phyloP scores from a whole-genome alignment of 2,888 invertebrate species.

The Oligia latruncula region DNA sequence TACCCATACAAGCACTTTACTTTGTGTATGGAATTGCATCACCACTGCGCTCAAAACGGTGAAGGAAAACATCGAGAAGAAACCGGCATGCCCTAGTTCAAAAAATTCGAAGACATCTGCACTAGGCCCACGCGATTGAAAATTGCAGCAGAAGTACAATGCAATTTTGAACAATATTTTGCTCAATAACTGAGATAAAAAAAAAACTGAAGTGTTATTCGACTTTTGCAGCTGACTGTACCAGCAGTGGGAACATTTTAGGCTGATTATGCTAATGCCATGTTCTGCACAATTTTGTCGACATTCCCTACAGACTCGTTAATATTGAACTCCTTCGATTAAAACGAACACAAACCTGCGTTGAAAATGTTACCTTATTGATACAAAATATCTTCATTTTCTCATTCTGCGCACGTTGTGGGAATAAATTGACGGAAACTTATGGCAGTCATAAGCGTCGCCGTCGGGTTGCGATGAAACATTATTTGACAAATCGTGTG shows the following conservation, averaged over 20 bases:
- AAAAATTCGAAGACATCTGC: no score
- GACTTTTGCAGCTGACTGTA: no score
- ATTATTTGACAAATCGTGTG: neutral
- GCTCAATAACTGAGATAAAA: no score
- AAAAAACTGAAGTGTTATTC: no score
- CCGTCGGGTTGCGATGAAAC: neutral
- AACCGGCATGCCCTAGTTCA: no score
- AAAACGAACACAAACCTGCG: neutral
- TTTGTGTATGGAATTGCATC: no score
- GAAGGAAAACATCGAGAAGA: no score
- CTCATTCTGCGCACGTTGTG: conserved; percentile 33
- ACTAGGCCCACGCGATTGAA: no score
- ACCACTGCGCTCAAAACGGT: no score
- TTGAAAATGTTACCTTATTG: conserved; percentile 5
- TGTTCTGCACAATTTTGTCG: neutral
- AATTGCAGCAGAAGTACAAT: no score
- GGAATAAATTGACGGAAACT: conserved; percentile 27
- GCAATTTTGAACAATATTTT: no score
- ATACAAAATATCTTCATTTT: conserved; percentile 8
- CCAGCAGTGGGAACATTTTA: neutral
- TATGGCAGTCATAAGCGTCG: conserved; percentile 2
- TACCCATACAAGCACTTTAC: neutral
- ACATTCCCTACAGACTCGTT: neutral
- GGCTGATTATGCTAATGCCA: neutral
- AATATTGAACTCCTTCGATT: neutral